Base-by-base conservation (phyloP, 2,113 vertebrate species). In the Ranitomeya imitator region DNA sequence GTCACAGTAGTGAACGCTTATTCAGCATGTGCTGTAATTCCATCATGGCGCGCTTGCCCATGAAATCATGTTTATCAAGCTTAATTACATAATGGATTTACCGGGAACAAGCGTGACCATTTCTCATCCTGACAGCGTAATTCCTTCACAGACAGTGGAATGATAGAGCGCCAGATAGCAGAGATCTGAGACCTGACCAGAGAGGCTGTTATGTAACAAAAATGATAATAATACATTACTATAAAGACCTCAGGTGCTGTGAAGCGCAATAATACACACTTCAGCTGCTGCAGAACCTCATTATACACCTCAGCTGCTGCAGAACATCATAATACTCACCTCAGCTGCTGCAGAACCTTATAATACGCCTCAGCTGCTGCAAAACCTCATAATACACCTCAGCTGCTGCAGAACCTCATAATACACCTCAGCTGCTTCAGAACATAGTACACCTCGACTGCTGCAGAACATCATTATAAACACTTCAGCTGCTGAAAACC, bases 1-100 rank as follows among this genome's bases (percentile, higher is more conserved):
- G 15, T 51, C 69, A 11, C 0, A 2, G 8, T 21, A 80, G 77
- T 1, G 16, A 21, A 19, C 55, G 77, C 86, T 71, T 45, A 52
- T 19, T 74, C 63, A 59, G 57, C 55, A 74, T 57, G 67, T 74
- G 23, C 67, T 61, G 19, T 82, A 88, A 61, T 82, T 59, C 67
- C 15, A 55, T 74, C 23, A 26, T n/a, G 31, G 26, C 23, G 79
- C 15, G 45, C 26, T 31, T 74, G 31, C 73, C 86, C 86, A 74
- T 82, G 80, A 80, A 82, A 88, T 88, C 86, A 86, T 88, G 79
- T 88, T 88, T 81, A 88, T 88, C 71, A 88, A 37, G 67, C 77
- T 88, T 83, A 88, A 88, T 88, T 88, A 88, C 79, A 74, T 87
- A 87, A 87, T 87, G 86, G 86, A 87, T 81, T 87, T 87, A 73